Evolutionary conservation across 2,797 vertebrate genomes (phyloP), one percentile per base, ranked within the genome.

Genomic region (Yasuhikotakia modesta): DNA sequence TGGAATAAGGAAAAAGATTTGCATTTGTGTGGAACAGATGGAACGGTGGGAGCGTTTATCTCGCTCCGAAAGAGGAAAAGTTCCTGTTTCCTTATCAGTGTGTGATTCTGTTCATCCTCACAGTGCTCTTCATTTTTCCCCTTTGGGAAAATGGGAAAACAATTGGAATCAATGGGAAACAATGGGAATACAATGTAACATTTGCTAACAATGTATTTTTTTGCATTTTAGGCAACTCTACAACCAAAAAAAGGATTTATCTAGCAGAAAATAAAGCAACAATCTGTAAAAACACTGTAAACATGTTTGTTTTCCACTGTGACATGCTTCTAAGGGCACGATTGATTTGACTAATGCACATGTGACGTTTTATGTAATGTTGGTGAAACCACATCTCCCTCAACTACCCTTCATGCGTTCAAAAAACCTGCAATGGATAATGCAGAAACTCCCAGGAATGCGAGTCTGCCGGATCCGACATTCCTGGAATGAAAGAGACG

Each of bases 71-170:
- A 70, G 73, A 52, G 22, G 66, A 66, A 66, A 52, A 6, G 43
- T 57, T 57, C 50, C 55, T 46, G 50, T 17, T 32, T 43, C 58
- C 32, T 64, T 35, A 45, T 70, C 65, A 46, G 19, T 21, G 39
- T 70, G 67, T 45, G 50, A 21, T 43, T 52, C 13, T 61, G 52
- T 75, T 82, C 55, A 82, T 79, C 71, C 58, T 76, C 72, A 76
- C 22, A 66, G 60, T 70, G n/a, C 61, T 21, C 17, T 52, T 8
- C 5, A 73, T 22, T 55, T 55, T 11, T 52, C 12, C 22, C 3
- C 53, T 21, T 11, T 11, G 22, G 4, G 22, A 24, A 3, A 55
- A 11, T 22, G 8, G 10, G n/a, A 53, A 19, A 2, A 53, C 50
- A 52, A n/a, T n/a, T n/a, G n/a, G n/a, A n/a, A n/a, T n/a, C n/a